Evolutionary conservation across 2,797 vertebrate species (phyloP).

Genomic region (Intellagama lesueurii): DNA sequence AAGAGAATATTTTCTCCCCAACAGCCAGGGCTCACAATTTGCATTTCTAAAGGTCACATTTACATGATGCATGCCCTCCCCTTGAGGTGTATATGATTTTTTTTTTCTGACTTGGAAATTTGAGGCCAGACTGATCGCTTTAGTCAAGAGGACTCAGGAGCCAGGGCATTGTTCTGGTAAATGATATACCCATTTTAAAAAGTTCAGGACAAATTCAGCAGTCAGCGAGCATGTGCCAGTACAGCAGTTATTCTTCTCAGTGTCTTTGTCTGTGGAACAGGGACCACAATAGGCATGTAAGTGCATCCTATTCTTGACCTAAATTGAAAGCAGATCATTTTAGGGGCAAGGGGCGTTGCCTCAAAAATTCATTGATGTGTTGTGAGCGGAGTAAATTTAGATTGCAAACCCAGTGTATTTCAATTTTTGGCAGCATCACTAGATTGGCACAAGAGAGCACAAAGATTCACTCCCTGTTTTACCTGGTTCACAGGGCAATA

Average conservation of each 20-base stretch:
- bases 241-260: background rate
- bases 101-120: slow-evolving; percentile 13
- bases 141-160: slow-evolving; percentile 1
- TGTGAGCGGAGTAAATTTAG: background rate
- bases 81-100: background rate
- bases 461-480: background rate
- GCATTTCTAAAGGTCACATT: slow-evolving; percentile 37
- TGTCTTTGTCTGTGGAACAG: background rate
- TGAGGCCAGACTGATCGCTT: background rate
- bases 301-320: background rate
- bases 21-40: background rate
- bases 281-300: background rate
- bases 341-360: background rate
- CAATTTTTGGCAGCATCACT: background rate
- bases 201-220: slow-evolving; percentile 1
- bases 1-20: background rate
- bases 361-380: too few species aligned
- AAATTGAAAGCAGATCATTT: background rate
- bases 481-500: background rate
- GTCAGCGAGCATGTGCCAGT: background rate
- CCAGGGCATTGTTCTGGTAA: slow-evolving; percentile 5
- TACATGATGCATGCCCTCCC: slow-evolving; percentile 26
- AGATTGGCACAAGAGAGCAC: background rate
- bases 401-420: too few species aligned
- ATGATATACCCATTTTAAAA: background rate